Evolutionary conservation across 2,888 invertebrate genomes (phyloP).

Genomic region (Drosophila atroscutellata): DNA sequence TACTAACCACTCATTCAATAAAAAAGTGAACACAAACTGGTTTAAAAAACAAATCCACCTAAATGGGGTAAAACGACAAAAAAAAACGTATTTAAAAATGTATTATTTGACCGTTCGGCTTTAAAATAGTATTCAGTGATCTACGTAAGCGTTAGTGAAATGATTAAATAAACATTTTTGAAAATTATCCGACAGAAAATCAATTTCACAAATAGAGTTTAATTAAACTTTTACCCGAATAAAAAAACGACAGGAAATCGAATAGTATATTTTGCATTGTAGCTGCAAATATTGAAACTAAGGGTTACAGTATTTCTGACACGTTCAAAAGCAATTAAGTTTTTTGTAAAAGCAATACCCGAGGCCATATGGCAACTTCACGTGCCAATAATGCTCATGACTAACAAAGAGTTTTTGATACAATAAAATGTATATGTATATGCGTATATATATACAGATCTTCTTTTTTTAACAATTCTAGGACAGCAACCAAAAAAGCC

Average conservation of each 20-base stretch:
- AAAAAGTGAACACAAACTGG: background rate
- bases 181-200: background rate
- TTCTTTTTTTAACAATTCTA: conserved; percentile 32
- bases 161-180: background rate
- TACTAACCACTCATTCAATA: background rate
- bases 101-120: background rate
- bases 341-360: conserved; percentile 46
- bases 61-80: background rate
- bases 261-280: conserved; percentile 5
- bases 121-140: background rate
- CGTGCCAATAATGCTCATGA: conserved; percentile 51
- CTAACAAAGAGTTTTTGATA: conserved; percentile 42
- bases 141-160: background rate
- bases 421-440: conserved; percentile 5
- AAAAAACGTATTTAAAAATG: background rate
- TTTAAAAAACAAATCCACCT: background rate
- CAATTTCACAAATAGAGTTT: background rate
- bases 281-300: conserved; percentile 16
- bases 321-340: conserved; percentile 75
- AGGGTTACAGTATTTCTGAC: conserved; percentile 54
- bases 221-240: background rate
- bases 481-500: conserved; percentile 30
- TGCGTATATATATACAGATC: background rate
- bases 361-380: conserved; percentile 41
- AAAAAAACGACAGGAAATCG: background rate